phyloP scores from a whole-genome alignment of 2,888 invertebrate species.

The Drosophila falleni region DNA sequence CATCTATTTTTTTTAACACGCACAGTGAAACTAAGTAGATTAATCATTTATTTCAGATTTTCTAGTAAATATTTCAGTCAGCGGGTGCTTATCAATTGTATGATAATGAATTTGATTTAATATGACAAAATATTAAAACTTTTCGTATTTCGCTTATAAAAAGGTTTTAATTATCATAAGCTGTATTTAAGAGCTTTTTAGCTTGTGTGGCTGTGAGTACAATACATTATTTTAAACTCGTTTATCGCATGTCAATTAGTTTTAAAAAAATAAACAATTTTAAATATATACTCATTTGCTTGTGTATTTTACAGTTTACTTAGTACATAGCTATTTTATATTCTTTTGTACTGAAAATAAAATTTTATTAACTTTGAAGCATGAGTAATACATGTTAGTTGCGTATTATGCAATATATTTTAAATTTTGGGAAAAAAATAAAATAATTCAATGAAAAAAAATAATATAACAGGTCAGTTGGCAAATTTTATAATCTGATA shows the following conservation, averaged over 20 bases:
- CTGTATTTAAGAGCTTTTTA: neutral
- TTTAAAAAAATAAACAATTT: neutral
- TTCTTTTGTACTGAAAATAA: no score
- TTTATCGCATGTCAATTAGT: slow-evolving; percentile 7
- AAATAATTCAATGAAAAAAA: no score
- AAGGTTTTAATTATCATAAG: neutral
- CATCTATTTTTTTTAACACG: no score
- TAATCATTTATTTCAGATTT: neutral
- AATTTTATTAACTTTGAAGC: neutral
- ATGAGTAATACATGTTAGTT: neutral
- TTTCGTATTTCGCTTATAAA: neutral
- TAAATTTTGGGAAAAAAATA: no score
- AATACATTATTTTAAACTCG: neutral
- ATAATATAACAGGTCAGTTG: neutral
- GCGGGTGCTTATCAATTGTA: neutral
- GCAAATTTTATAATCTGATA: neutral
- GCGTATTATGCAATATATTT: neutral
- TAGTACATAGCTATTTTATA: neutral
- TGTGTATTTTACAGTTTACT: neutral
- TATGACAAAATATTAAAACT: neutral
- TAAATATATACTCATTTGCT: neutral
- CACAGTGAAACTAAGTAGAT: neutral
- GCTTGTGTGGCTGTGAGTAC: neutral
- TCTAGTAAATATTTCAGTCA: neutral
- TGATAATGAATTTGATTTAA: neutral